Base-by-base conservation (phyloP, 2,888 invertebrate species). In the Amphipyra tragopoginis region DNA sequence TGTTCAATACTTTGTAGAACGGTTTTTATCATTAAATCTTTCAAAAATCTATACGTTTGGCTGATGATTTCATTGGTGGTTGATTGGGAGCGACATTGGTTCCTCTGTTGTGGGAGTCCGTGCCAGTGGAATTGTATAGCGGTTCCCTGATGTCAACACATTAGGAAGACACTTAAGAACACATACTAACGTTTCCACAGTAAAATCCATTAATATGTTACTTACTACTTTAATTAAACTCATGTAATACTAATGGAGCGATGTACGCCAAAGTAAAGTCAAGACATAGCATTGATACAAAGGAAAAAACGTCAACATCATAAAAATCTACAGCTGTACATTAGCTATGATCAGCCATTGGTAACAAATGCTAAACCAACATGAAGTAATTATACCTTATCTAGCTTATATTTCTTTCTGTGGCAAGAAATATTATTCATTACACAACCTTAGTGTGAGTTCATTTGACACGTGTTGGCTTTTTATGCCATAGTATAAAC, bases 321-420 rank as follows among this genome's bases (percentile, higher is more conserved):
- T 42, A 44, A 10, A 62, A 43, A 56, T 51, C 44, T 33, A 60
- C 6, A 13, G 29, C 34, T 21, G 9, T 29, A 56, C 26, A 43
- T 43, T 11, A 6, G 43, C 5, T 26, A 15, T 36, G 40, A 71
- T 42, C 42, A 53, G 29, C 47, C 38, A 54, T 54, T 54, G 59
- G 50, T 58, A 42, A 61, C 48, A 50, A 60, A 67, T 56, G 53
- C 7, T 44, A 52, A 51, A 33, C 14, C 5, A 61, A 34, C 49
- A 51, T 48, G 50, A 53, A 71, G 69, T 62, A 57, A 74, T 77
- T 67, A 62, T 51, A 34, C 73, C 68, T 63, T 68, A 65, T 65
- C 77, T 54, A 52, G 44, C 58, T 48, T 64, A 57, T 51, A 42
- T 69, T 69, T 45, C 58, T 47, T 57, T 45, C 51, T 48, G 47